Evolutionary conservation across 2,113 vertebrate species (phyloP), one percentile per base, ranked within the genome.

Genomic region (Etia nguti): DNA sequence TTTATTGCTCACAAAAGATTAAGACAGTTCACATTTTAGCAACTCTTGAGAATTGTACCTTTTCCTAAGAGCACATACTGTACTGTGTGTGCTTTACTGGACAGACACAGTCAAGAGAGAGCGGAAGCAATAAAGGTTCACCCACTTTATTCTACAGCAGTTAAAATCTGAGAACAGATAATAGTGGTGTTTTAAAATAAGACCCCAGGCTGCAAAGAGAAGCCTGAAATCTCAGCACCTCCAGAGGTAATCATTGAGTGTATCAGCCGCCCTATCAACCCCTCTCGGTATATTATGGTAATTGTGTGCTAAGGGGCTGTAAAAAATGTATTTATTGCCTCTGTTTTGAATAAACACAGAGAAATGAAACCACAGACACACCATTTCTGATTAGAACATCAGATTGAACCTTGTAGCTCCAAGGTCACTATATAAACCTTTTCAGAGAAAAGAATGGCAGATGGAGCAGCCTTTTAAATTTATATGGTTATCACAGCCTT

Each of bases 391-490:
- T 85, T 52, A n/a, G 73, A 77, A 77, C 26, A 86, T 92, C 83
- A 87, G 75, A 83, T 88, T 31, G 75, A 92, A 84, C 90, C 92
- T 89, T 18, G 85, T 81, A 83, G 85, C 91, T 89, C 85, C 89
- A 92, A 93, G 92, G 90, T 93, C 92, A 82, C 79, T 8, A 65
- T 86, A 85, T 88, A 92, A 92, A 87, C 65, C 46, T 26, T 82
- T 52, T 79, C 29, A 10, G 85, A 16, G 90, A 90, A 86, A 70
- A 87, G 88, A 88, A 84, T 22, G 83, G 88, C 92, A 92, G 91
- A 88, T 86, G 91, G 91, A 92, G 86, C 77, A 65, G 29, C 85
- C 86, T 84, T 93, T 93, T 85, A 89, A 92, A 92, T 94, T 87
- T 81, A 92, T 87, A 92, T 83, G 83, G 82, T 90, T 87, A 88